These are phyloP conservation scores for Trachelus stipa DNA, from an alignment of 2,888 invertebrate genomes.

Conservation along the genomic window DNA sequence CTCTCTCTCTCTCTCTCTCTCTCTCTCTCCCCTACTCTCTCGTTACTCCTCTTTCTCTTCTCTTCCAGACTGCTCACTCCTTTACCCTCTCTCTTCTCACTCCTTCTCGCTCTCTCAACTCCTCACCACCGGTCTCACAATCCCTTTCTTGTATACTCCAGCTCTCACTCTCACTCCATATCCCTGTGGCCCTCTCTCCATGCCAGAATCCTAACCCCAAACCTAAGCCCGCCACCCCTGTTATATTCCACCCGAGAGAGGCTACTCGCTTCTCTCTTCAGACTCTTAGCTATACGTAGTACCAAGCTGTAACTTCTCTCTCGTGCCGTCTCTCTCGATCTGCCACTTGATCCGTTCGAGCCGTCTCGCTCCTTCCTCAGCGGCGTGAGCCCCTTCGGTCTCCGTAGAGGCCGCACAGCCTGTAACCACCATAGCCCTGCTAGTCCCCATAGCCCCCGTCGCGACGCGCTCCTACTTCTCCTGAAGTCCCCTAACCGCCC, in stretches of 20 bases:
- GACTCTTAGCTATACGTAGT: constrained; percentile 10
- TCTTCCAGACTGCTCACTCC: background rate
- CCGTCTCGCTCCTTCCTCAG: constrained; percentile 18
- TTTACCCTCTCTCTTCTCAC: constrained; percentile 11
- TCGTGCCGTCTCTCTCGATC: background rate
- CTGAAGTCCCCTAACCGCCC: constrained; percentile 1
- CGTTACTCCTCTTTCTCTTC: constrained; percentile 18
- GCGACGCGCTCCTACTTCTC: too few species aligned
- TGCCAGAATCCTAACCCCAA: constrained; percentile 40
- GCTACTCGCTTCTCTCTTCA: constrained; percentile 30
- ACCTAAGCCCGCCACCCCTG: constrained; percentile 43
- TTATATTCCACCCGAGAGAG: constrained; percentile 39
- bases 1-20: constrained; percentile 32
- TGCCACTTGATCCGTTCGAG: background rate
- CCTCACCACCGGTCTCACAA: constrained; percentile 19
- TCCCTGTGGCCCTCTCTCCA: background rate
- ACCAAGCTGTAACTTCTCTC: background rate
- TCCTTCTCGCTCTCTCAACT: constrained; percentile 15
- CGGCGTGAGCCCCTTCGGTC: too few species aligned
- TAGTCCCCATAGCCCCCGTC: constrained; percentile 3
- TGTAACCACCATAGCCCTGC: constrained; percentile 13
- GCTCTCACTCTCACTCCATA: too few species aligned
- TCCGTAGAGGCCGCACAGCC: too few species aligned
- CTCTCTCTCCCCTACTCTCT: constrained; percentile 17
- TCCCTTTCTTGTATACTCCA: too few species aligned